Evolutionary conservation across 2,888 invertebrate genomes (phyloP), one percentile per base, ranked within the genome.

Genomic region (Pheosia tremula): DNA sequence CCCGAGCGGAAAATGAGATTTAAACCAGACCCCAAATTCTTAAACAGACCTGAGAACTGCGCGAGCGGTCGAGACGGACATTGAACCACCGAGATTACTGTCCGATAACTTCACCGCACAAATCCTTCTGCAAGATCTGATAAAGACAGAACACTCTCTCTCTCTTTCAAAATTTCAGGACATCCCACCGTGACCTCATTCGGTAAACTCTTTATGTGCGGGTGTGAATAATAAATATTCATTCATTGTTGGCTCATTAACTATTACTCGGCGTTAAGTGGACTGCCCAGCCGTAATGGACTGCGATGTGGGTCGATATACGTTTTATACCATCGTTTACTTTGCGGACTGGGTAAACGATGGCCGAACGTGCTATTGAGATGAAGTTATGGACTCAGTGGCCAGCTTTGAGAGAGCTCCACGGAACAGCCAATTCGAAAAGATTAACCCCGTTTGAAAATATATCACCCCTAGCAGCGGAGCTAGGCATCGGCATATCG

Each of bases 191-290:
- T 38, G 38, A 54, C 53, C 38, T 11, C 37, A 38, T 54, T 5
- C 55, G 56, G 58, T 53, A 55, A 68, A 70, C 61, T 58, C 61
- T 59, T 62, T 70, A 58, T 68, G 54, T 68, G 58, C 43, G 52
- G 45, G 24, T 54, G 55, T 66, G 60, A 66, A 62, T 69, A 63
- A 63, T 68, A 63, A 65, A 71, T 61, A 36, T 45, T 6, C 13
- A 50, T 66, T 54, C 71, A 72, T 69, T 63, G 59, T 56, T 61
- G 24, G 66, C 57, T 63, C 69, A 69, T 75, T 64, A 68, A 65
- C 55, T 63, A 67, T 67, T 75, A 68, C 61, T 66, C 41, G 53
- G 56, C 56, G 63, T 53, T 67, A 62, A 68, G 68, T 67, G 70
- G 55, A 58, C 56, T 39, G 36, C 24, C 37, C 57, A 61, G 50